Evolutionary conservation across 2,113 vertebrate species (phyloP).

Genomic region (Ictalurus punctatus): DNA sequence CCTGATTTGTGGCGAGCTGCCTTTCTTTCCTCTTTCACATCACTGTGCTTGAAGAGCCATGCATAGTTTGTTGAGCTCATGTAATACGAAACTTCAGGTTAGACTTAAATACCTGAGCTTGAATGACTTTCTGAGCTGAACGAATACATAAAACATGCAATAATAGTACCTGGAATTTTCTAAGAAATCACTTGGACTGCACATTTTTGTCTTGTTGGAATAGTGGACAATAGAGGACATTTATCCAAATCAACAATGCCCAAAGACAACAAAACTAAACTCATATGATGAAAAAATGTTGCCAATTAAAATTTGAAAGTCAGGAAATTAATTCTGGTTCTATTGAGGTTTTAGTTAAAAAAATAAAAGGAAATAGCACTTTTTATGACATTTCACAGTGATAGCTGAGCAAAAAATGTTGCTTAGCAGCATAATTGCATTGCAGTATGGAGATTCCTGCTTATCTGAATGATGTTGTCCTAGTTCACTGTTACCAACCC

Average conservation of each 20-base stretch:
- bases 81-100: conserved; percentile 19
- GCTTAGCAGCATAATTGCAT: conserved; percentile 49
- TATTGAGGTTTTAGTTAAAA: not conserved
- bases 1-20: conserved; percentile 7
- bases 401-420: conserved; percentile 32
- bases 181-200: not conserved
- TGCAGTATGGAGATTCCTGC: conserved; percentile 13
- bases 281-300: not conserved
- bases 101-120: not conserved
- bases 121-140: not conserved
- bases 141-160: not conserved
- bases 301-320: not conserved
- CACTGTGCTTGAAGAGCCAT: conserved; percentile 11
- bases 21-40: not conserved
- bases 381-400: conserved; percentile 41
- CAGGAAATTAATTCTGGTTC: not conserved
- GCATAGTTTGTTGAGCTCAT: not conserved
- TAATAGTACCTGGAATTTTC: not conserved
- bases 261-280: not conserved
- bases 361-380: not conserved
- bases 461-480: not conserved
- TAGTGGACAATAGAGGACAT: not conserved
- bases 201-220: not conserved
- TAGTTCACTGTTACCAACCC: conserved; percentile 27
- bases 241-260: not conserved